phyloP scores from a whole-genome alignment of 1,140 invertebrate genomes.

The Anastatus disparis region DNA sequence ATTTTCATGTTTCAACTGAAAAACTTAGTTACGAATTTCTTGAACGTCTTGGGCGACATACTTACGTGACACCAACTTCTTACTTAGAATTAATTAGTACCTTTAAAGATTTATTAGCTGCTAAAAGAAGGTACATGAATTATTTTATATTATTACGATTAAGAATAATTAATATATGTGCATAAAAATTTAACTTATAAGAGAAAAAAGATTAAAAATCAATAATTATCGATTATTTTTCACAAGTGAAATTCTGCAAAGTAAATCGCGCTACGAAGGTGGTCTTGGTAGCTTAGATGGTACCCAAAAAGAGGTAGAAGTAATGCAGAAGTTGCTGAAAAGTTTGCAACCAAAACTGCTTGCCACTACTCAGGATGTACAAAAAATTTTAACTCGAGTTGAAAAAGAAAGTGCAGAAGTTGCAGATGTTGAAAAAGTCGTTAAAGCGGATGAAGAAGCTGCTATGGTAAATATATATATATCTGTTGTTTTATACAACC shows the following conservation, averaged over 20 bases:
- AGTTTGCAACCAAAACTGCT: conserved; percentile 89
- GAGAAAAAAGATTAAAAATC: no score
- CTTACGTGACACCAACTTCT: conserved; percentile 94
- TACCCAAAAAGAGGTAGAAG: conserved; percentile 83
- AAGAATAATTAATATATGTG: no score
- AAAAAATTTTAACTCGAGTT: conserved; percentile 80
- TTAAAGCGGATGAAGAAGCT: conserved; percentile 73
- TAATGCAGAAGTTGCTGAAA: conserved; percentile 87
- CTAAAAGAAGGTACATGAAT: conserved; percentile 72
- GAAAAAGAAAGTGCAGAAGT: conserved; percentile 88
- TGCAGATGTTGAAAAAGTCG: conserved; percentile 78
- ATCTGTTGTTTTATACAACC: no score
- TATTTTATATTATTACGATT: conserved; percentile 34
- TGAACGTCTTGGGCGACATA: conserved; percentile 77
- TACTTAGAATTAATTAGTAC: conserved; percentile 93
- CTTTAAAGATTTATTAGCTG: conserved; percentile 84
- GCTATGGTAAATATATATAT: conserved; percentile 67
- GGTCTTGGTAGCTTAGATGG: conserved; percentile 89
- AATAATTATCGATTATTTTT: background rate
- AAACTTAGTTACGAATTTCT: conserved; percentile 79
- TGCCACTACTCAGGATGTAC: conserved; percentile 84
- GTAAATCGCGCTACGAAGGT: conserved; percentile 82
- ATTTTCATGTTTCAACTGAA: conserved; percentile 88
- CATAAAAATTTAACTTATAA: no score
- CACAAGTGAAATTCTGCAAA: conserved; percentile 67